Conservation (phyloP, 1,140 invertebrate genomes). For the Gryllus bimaculatus region DNA sequence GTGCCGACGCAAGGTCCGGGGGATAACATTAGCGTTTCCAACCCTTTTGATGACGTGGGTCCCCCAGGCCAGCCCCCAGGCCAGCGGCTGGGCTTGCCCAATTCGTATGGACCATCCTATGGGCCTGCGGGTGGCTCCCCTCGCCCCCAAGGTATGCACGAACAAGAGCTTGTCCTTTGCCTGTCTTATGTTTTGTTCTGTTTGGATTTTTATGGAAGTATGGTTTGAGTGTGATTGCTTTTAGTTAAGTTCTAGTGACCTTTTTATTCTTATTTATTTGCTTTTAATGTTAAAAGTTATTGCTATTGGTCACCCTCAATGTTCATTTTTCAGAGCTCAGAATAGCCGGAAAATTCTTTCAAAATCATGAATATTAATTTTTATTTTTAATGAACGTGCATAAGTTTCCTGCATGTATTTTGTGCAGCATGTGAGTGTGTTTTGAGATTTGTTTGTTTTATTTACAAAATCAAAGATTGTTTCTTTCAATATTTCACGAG, state of each 20-base stretch:
- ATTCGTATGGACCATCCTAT: slow-evolving; percentile 22
- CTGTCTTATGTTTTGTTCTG: not conserved
- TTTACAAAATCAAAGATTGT: too few relatives aligned
- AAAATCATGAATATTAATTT: too few relatives aligned
- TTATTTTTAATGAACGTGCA: too few relatives aligned
- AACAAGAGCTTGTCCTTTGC: not conserved
- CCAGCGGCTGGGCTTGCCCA: slow-evolving; percentile 27
- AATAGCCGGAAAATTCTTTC: too few relatives aligned
- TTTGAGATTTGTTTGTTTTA: too few relatives aligned
- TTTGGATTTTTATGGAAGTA: not conserved
- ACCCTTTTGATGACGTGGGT: slow-evolving; percentile 68
- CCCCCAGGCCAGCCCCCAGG: slow-evolving; percentile 41
- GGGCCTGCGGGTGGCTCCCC: slow-evolving; percentile 18
- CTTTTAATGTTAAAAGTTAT: not conserved
- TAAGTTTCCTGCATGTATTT: too few relatives aligned
- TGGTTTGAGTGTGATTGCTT: not conserved
- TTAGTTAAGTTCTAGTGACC: not conserved
- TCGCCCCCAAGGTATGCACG: slow-evolving; percentile 19
- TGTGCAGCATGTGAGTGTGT: too few relatives aligned
- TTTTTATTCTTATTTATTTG: not conserved
- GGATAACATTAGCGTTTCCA: slow-evolving; percentile 68
- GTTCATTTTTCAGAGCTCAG: too few relatives aligned
- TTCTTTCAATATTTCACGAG: too few relatives aligned
- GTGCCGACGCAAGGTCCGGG: slow-evolving; percentile 33
- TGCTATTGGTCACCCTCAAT: not conserved